Percentiles rank a stretch among this genome's conserved stretches.
phyloP scores from a whole-genome alignment of 2,113 vertebrate genomes.

The Patagioenas fasciata region DNA sequence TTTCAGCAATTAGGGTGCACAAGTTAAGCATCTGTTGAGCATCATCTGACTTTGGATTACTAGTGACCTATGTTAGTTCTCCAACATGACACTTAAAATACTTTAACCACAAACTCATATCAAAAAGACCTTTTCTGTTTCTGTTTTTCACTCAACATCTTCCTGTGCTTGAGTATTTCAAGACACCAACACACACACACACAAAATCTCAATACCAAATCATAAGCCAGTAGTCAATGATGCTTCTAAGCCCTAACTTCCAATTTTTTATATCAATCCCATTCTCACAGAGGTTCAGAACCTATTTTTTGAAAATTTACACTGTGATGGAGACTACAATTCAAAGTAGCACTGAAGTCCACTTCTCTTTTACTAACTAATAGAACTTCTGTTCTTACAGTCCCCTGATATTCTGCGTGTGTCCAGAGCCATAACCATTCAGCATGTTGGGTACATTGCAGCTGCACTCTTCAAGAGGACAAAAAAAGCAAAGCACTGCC shows the following conservation, averaged over 20 bases:
- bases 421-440: neutral
- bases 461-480: neutral
- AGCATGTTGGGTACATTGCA: neutral
- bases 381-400: neutral
- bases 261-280: neutral
- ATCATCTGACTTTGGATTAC: neutral
- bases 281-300: neutral
- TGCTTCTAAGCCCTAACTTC: neutral
- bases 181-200: fast-evolving
- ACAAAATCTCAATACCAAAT: neutral
- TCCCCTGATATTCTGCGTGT: neutral
- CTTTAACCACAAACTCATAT: neutral
- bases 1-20: neutral
- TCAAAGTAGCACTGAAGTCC: neutral
- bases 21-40: neutral
- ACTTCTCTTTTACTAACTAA: neutral
- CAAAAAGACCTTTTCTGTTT: neutral
- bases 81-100: neutral
- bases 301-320: neutral
- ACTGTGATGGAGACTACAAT: neutral
- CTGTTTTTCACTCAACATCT: neutral
- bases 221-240: neutral
- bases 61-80: neutral
- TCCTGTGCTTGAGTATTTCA: neutral
- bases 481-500: neutral